These are phyloP conservation scores for Oplegnathus fasciatus DNA, from an alignment of 2,113 vertebrate species.

Conservation along the genomic window DNA sequence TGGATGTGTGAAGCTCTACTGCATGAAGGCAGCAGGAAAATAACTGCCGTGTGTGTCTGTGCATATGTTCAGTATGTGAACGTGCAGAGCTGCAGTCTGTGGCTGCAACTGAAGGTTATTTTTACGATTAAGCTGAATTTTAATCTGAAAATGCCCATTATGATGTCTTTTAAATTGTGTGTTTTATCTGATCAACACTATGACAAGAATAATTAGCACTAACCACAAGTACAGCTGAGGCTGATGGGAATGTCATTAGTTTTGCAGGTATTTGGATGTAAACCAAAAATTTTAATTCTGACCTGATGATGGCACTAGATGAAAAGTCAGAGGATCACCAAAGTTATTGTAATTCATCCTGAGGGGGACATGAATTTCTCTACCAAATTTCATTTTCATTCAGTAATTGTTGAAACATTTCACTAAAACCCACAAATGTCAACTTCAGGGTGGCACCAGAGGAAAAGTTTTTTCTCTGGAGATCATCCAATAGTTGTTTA, in stretches of 20 bases:
- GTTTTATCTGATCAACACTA: not conserved
- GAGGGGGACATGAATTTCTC: not conserved
- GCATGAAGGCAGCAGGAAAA: conserved; percentile 46
- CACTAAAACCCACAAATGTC: too few species aligned
- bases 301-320: not conserved
- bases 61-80: not conserved
- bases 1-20: conserved; percentile 53
- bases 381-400: too few species aligned
- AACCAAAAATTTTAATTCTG: not conserved
- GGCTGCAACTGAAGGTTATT: conserved; percentile 7
- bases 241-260: not conserved
- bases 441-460: too few species aligned
- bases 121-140: not conserved
- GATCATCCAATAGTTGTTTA: too few species aligned
- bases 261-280: not conserved
- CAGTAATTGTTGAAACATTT: not conserved
- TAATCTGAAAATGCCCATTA: not conserved
- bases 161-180: not conserved
- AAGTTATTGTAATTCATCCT: not conserved
- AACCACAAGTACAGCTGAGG: not conserved
- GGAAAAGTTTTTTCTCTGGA: too few species aligned
- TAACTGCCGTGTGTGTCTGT: conserved; percentile 28
- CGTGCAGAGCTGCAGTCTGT: conserved; percentile 11
- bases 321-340: not conserved
- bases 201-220: not conserved